Percentiles rank a stretch among this genome's conserved stretches.
These are phyloP conservation scores for Rhynchonycteris naso DNA, from an alignment of 2,797 vertebrate genomes.

Conservation along the genomic window DNA sequence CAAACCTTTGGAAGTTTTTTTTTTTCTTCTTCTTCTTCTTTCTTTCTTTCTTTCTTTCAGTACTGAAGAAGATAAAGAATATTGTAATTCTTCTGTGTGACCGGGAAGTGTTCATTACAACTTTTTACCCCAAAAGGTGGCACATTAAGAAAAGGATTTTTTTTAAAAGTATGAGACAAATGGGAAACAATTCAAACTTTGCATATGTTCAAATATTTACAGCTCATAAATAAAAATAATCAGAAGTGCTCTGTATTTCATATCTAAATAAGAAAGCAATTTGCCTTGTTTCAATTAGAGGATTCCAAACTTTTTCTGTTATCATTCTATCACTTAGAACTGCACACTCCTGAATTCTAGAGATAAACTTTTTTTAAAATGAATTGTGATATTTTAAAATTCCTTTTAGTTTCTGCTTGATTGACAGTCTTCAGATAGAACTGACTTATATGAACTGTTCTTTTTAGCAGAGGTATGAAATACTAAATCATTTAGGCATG, in stretches of 20 bases:
- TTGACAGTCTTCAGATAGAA: conserved; percentile 78
- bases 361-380: conserved; percentile 79
- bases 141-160: conserved; percentile 90
- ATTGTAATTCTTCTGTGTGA: conserved; percentile 94
- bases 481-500: conserved; percentile 80
- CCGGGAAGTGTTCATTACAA: conserved; percentile 93
- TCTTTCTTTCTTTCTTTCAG: conserved; percentile 84
- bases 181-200: conserved; percentile 83
- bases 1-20: conserved; percentile 91
- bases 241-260: conserved; percentile 71
- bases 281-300: conserved; percentile 71
- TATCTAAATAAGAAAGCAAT: conserved; percentile 75
- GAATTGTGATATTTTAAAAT: conserved; percentile 81
- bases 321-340: conserved; percentile 72
- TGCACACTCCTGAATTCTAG: conserved; percentile 71
- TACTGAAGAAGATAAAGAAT: conserved; percentile 91
- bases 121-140: conserved; percentile 92
- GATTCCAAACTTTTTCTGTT: conserved; percentile 75
- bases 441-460: conserved; percentile 79
- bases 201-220: conserved; percentile 81
- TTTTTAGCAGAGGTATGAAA: conserved; percentile 80
- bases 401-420: conserved; percentile 78
- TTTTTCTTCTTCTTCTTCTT: conserved; percentile 76
- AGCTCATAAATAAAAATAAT: conserved; percentile 82
- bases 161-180: conserved; percentile 80